A percentile compares a stretch with the other conserved stretches of the same genome.
These are phyloP conservation scores for Pseudomyrmex pallidus DNA, from an alignment of 1,140 invertebrate species.

Conservation along the genomic window DNA sequence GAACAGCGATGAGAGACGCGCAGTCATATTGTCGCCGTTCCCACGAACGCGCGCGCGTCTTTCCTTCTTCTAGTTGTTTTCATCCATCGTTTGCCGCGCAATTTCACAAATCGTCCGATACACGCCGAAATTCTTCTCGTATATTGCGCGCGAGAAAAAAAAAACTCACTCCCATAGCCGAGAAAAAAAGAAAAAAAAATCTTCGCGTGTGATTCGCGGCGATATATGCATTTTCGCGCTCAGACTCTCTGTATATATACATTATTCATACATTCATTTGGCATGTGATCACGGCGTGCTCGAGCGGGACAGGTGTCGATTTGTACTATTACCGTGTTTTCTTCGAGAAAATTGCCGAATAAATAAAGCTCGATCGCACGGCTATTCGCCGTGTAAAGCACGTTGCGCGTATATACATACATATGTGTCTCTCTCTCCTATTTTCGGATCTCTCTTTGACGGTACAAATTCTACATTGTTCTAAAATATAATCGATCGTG, in stretches of 20 bases:
- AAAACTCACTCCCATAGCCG: too few relatives aligned
- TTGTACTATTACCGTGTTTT: constrained; percentile 1
- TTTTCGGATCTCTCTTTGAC: background rate
- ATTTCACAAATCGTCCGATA: background rate
- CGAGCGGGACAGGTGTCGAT: constrained; percentile 3
- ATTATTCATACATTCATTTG: constrained; percentile 8
- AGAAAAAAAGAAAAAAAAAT: background rate
- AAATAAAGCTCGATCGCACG: background rate
- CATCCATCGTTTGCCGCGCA: background rate
- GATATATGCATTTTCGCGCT: constrained; percentile 8
- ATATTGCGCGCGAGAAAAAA: background rate
- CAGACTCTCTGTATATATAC: background rate
- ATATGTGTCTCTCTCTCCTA: background rate
- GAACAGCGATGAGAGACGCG: constrained; percentile 45
- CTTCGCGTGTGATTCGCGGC: background rate
- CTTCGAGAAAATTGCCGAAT: background rate
- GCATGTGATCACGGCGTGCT: background rate
- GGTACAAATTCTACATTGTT: background rate
- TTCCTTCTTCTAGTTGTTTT: background rate
- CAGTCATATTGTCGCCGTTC: constrained; percentile 58
- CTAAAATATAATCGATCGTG: constrained; percentile 5
- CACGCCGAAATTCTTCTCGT: background rate
- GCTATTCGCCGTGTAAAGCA: background rate
- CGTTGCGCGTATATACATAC: background rate
- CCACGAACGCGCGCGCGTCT: constrained; percentile 20